A percentile compares a stretch with the other conserved stretches of the same genome.
These are phyloP conservation scores for Pluvialis apricaria DNA, from an alignment of 2,113 vertebrate species.

Conservation along the genomic window DNA sequence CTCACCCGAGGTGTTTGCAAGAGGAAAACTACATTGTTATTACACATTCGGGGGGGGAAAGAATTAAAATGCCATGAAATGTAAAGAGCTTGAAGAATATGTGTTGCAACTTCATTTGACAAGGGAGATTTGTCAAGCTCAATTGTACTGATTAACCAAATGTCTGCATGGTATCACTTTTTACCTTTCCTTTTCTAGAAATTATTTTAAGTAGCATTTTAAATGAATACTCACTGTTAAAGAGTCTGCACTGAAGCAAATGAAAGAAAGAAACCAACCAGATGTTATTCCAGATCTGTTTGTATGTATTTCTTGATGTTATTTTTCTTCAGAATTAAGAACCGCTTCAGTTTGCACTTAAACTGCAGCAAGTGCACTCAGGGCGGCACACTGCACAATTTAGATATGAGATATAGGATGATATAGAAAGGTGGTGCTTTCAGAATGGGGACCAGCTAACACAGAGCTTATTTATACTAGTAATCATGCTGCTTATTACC, in stretches of 20 bases:
- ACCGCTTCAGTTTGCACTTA: not conserved
- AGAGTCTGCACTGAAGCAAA: not conserved
- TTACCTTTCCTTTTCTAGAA: constrained; percentile 3
- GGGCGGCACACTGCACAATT: not conserved
- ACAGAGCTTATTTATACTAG: constrained; percentile 54
- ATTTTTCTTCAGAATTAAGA: not conserved
- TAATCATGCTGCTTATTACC: constrained; percentile 62
- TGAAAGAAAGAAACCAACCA: not conserved
- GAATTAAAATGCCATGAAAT: constrained; percentile 58
- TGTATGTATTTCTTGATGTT: not conserved
- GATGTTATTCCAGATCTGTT: not conserved
- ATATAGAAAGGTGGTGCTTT: constrained; percentile 53
- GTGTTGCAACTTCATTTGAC: constrained; percentile 44
- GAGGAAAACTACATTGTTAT: constrained; percentile 31
- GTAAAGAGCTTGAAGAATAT: constrained; percentile 51
- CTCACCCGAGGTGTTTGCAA: not conserved
- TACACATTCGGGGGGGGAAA: not conserved
- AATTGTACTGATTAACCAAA: constrained; percentile 21
- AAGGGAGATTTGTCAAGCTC: constrained; percentile 58
- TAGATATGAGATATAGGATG: not conserved
- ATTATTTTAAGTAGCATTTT: not conserved
- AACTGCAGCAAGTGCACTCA: not conserved
- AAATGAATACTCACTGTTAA: not conserved
- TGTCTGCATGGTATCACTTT: not conserved
- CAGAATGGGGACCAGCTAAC: constrained; percentile 53